phyloP scores from a whole-genome alignment of 2,888 invertebrate genomes.

The Diarsia brunnea region DNA sequence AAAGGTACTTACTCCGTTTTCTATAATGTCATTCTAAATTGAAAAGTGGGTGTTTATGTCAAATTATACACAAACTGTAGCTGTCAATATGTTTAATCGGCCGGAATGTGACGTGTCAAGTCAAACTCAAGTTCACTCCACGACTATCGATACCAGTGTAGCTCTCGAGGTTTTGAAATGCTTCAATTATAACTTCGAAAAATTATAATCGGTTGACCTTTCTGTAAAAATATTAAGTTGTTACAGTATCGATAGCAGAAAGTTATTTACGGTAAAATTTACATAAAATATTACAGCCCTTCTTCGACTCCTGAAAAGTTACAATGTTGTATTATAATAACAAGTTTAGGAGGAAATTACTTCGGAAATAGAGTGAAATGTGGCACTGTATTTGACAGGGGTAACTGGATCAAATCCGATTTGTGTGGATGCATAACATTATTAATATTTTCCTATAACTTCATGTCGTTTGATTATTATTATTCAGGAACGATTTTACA shows the following conservation, averaged over 20 bases:
- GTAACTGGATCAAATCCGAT: constrained; percentile 14
- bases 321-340: background rate
- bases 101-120: no score
- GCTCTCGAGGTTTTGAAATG: constrained; percentile 8
- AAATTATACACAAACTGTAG: no score
- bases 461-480: background rate
- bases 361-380: constrained; percentile 14
- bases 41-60: no score
- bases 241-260: background rate
- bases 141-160: no score
- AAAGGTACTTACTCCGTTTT: no score
- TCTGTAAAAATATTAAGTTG: background rate
- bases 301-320: background rate
- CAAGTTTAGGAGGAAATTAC: constrained; percentile 26
- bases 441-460: constrained; percentile 6
- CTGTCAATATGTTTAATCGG: no score
- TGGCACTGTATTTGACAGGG: constrained; percentile 30
- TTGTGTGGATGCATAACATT: background rate
- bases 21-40: no score
- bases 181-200: constrained; percentile 1
- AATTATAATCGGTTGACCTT: background rate
- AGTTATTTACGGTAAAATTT: constrained; percentile 1
- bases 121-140: no score
- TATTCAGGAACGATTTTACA: background rate
- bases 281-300: background rate